These are phyloP conservation scores for Enteromius trimaculatus DNA, from an alignment of 2,797 vertebrate genomes.

Conservation along the genomic window DNA sequence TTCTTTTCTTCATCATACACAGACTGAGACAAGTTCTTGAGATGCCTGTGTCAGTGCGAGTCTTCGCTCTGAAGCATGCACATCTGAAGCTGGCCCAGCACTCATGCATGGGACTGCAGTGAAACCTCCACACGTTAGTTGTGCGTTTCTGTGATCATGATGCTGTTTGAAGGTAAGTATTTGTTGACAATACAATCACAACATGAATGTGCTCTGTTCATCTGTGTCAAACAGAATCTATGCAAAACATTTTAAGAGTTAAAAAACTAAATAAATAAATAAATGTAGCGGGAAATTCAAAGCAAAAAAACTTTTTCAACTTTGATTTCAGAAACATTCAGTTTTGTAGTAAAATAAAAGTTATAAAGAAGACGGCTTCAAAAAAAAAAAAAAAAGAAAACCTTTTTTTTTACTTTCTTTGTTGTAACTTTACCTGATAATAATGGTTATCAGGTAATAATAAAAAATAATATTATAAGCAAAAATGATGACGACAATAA, in stretches of 20 bases:
- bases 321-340: not conserved
- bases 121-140: conserved; percentile 10
- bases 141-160: conserved; percentile 29
- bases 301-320: not conserved
- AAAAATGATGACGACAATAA: not conserved
- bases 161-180: conserved; percentile 45
- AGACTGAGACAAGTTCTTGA: conserved; percentile 46
- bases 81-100: conserved; percentile 48
- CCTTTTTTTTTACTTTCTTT: not conserved
- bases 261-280: not conserved
- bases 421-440: not conserved
- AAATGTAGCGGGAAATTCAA: not conserved
- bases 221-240: conserved; percentile 35
- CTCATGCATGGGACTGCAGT: not conserved
- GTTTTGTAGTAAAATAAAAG: not conserved
- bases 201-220: conserved; percentile 5
- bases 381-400: too few species aligned
- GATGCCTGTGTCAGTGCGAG: conserved; percentile 47
- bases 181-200: conserved; percentile 33
- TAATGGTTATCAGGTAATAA: too few species aligned
- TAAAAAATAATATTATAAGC: not conserved
- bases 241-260: conserved; percentile 13
- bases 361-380: too few species aligned
- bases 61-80: conserved; percentile 38
- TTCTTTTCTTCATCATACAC: conserved; percentile 55